phyloP scores from a whole-genome alignment of 2,888 invertebrate genomes.

The Andrena chrysosceles region DNA sequence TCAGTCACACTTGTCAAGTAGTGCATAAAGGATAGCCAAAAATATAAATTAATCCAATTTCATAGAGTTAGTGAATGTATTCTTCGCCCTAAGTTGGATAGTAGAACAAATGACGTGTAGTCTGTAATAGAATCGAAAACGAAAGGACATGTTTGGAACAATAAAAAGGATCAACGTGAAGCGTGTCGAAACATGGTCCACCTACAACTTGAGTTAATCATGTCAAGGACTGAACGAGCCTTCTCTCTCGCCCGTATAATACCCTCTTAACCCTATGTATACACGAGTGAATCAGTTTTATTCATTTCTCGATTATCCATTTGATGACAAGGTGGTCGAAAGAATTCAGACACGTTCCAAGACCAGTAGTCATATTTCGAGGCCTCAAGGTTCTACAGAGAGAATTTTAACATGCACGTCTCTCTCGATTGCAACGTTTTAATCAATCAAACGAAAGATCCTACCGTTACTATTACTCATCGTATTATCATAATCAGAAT shows the following conservation, averaged over 20 bases:
- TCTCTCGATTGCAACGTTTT: not conserved
- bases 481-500: not conserved
- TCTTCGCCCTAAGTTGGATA: not conserved
- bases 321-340: constrained; percentile 38
- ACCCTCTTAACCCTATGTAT: constrained; percentile 69
- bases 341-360: constrained; percentile 50
- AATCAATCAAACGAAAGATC: not conserved
- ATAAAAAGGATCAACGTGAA: constrained; percentile 55
- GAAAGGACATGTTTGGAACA: constrained; percentile 57
- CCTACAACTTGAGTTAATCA: constrained; percentile 76
- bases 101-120: constrained; percentile 6
- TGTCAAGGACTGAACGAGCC: constrained; percentile 76
- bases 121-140: constrained; percentile 33
- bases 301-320: constrained; percentile 52
- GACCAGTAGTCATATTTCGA: constrained; percentile 22
- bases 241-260: constrained; percentile 66
- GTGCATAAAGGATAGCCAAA: no score
- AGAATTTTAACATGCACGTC: not conserved
- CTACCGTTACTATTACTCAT: not conserved
- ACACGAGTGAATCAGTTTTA: constrained; percentile 54
- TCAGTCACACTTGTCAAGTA: no score
- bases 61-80: not conserved
- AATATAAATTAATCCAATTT: no score
- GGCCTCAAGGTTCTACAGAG: not conserved
- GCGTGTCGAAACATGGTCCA: constrained; percentile 75